Evolutionary conservation across 53 echinoderm and acorn worm genomes (phyloP), one percentile per base, ranked within the genome.

Genomic region (Echinarachnius parma): DNA sequence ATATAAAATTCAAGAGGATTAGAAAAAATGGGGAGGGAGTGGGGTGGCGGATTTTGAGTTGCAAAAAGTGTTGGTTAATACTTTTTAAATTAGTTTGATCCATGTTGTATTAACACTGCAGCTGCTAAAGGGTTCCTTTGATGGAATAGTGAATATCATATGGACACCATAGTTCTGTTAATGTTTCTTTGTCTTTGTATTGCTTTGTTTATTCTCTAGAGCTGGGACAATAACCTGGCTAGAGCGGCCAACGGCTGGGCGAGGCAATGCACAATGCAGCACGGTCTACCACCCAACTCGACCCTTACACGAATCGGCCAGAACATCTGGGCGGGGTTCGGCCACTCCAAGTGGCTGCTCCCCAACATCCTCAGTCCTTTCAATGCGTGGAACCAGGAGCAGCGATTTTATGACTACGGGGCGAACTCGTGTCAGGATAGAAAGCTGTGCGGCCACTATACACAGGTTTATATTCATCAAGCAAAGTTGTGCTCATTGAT

Each of bases 311-410:
- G 56, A 33, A 79, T 74, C 64, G 86, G 86, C 61, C 86, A 86
- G 70, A 86, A 86, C 62, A 76, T 86, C 14, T 86, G 86, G 86
- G 86, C 81, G 9, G 86, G 81, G 15, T 53, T 37, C 33, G 81
- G 76, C 28, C 37, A 18, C 22, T 56, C 59, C 44, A 57, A 50
- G n/a, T 79, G 79, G 79, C 47, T 30, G 0, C 48, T 80, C 2
- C 75, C 77, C 28, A 61, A 59, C 9, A 66, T 81, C 42, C 28
- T 59, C 4, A 28, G 58, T 15, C 32, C 78, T 3, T 46, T 66
- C 27, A 57, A 37, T 28, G 78, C 64, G 14, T 78, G 78, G 78
- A 47, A 21, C 39, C 53, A 49, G 28, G 78, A 78, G 36, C 31
- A 64, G 21, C 44, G 39, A 21, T 78, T 66, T 35, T 78, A 65